These are phyloP conservation scores for Taeniopygia guttata DNA, from an alignment of 2,797 vertebrate genomes.

Conservation along the genomic window DNA sequence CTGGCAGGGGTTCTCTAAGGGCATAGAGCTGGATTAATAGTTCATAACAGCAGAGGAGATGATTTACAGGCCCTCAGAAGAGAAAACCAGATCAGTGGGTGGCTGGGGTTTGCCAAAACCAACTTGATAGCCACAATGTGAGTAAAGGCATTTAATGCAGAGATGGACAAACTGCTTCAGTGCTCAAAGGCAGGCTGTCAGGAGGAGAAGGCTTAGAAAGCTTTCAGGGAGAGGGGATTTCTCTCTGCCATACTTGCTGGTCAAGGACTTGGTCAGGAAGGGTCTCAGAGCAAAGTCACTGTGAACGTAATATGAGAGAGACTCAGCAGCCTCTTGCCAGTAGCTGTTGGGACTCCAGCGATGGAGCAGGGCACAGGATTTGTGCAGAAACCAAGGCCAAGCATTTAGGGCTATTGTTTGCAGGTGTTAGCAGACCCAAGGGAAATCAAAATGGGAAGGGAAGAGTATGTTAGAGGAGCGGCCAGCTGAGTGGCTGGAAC, in stretches of 20 bases:
- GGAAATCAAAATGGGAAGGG: not conserved
- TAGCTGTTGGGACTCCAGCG: not conserved
- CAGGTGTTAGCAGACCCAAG: not conserved
- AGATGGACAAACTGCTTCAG: not conserved
- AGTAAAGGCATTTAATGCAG: not conserved
- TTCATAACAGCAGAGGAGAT: not conserved
- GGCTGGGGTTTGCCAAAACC: conserved; percentile 26
- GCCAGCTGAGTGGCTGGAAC: not conserved
- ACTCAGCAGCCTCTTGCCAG: not conserved
- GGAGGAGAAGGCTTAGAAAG: not conserved
- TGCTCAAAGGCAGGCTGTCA: not conserved
- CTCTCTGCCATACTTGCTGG: not conserved
- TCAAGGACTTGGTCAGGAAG: not conserved
- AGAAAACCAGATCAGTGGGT: not conserved
- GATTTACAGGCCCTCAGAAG: not conserved
- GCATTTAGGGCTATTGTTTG: not conserved
- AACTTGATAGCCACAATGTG: not conserved
- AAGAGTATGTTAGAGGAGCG: not conserved
- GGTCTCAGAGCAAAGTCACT: not conserved
- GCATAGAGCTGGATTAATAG: not conserved
- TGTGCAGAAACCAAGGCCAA: not conserved
- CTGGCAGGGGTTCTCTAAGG: not conserved
- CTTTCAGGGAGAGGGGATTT: not conserved
- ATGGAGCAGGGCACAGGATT: not conserved
- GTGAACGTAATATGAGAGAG: accelerated